Conservation (phyloP, 2,113 vertebrate species). For the Oryzias curvinotus region DNA sequence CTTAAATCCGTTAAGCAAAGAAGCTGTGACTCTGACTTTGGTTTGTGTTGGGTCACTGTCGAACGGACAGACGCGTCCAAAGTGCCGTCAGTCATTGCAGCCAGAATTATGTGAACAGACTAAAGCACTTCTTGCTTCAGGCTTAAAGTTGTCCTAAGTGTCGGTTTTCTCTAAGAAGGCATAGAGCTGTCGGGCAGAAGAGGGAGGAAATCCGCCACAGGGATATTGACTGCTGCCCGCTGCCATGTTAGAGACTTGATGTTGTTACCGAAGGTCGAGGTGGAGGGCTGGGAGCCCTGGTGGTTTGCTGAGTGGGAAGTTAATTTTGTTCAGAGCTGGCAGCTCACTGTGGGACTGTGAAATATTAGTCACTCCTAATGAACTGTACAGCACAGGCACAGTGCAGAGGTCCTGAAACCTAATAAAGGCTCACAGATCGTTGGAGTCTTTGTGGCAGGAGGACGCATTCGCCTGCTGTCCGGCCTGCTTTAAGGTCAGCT, state of each 20-base stretch:
- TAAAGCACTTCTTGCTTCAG: too few relatives aligned
- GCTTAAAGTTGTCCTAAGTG: neutral
- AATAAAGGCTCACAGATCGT: neutral
- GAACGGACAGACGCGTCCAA: too few relatives aligned
- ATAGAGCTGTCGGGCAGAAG: neutral
- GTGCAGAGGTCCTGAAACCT: slow-evolving; percentile 48
- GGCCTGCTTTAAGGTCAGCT: too few relatives aligned
- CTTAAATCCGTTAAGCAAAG: too few relatives aligned
- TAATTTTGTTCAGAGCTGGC: slow-evolving; percentile 26
- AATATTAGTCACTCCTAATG: slow-evolving; percentile 54
- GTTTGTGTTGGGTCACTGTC: too few relatives aligned
- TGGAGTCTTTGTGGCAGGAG: too few relatives aligned
- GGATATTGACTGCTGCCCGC: slow-evolving; percentile 11
- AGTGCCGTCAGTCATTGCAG: too few relatives aligned
- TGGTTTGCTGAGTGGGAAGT: slow-evolving; percentile 25
- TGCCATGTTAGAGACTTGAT: slow-evolving; percentile 9
- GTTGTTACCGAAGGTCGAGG: slow-evolving; percentile 47
- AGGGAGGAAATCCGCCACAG: slow-evolving; percentile 4
- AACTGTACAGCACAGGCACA: slow-evolving; percentile 40
- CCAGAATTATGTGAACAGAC: too few relatives aligned
- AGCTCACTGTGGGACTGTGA: slow-evolving; percentile 29
- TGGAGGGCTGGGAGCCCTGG: slow-evolving; percentile 11
- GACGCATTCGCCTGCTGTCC: too few relatives aligned
- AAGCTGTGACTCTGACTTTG: too few relatives aligned
- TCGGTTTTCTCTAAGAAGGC: slow-evolving; percentile 17